Evolutionary conservation across 2,797 vertebrate genomes (phyloP).

Genomic region (Lycodopsis pacificus): DNA sequence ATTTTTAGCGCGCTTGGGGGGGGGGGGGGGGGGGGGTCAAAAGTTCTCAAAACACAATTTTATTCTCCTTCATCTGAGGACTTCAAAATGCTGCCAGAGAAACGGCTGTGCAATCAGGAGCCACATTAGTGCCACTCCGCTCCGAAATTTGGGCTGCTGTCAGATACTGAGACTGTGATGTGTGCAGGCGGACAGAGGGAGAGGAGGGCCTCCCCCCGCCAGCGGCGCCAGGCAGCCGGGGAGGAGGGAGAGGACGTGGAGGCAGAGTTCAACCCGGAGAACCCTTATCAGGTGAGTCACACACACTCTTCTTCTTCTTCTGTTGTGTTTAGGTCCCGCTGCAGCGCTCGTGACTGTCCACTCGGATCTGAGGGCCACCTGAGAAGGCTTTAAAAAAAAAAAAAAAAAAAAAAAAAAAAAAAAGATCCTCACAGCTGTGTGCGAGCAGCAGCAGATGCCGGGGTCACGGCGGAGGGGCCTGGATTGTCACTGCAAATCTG

Average conservation of each 20-base stretch:
- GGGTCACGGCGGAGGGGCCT: slow-evolving; percentile 73
- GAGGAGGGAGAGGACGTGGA: slow-evolving; percentile 71
- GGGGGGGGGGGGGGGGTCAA: slow-evolving; percentile 64
- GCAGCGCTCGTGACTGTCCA: slow-evolving; percentile 48
- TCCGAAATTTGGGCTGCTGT: slow-evolving; percentile 62
- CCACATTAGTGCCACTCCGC: slow-evolving; percentile 55
- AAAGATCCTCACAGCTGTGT: slow-evolving; percentile 70
- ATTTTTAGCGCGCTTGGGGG: slow-evolving; percentile 47
- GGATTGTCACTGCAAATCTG: slow-evolving; percentile 77
- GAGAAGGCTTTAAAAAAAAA: slow-evolving; percentile 31
- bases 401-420: background rate
- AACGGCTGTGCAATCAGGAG: slow-evolving; percentile 44
- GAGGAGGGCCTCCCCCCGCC: slow-evolving; percentile 86
- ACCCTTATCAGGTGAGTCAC: slow-evolving; percentile 93
- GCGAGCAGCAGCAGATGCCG: slow-evolving; percentile 77
- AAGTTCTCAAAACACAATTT: slow-evolving; percentile 64
- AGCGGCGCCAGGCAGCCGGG: slow-evolving; percentile 78
- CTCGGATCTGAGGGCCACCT: slow-evolving; percentile 61
- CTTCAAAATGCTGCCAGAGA: slow-evolving; percentile 50
- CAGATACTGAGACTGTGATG: slow-evolving; percentile 65
- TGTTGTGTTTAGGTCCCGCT: background rate
- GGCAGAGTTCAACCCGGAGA: slow-evolving; percentile 89
- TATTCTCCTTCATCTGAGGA: slow-evolving; percentile 50
- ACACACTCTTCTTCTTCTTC: slow-evolving; percentile 14
- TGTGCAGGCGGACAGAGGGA: slow-evolving; percentile 88